Evolutionary conservation across 2,113 vertebrate genomes (phyloP), one percentile per base, ranked within the genome.

Genomic region (Onychostruthus taczanowskii): DNA sequence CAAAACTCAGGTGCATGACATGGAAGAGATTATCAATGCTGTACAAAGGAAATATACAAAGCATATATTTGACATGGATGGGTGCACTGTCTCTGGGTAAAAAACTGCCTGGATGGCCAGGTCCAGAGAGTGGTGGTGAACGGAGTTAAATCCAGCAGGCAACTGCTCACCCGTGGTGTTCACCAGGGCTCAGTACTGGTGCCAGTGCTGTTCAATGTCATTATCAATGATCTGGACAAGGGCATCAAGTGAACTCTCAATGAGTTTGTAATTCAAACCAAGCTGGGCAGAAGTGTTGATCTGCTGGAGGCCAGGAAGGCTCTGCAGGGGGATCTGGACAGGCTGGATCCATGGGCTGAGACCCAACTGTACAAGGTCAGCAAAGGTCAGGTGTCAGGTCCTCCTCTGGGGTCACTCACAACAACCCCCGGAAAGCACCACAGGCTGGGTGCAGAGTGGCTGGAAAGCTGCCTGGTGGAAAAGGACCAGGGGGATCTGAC

Each of bases 361-460:
- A 52, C 20, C 23, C 39, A 75, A 6, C 17, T 9, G 23, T 26
- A 22, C 14, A 46, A 39, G 13, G 9, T n/a, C 41, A 44, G 3
- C 22, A 58, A 67, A n/a, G 20, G 18, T 0, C 39, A 53, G 2
- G 37, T 23, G 19, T 0, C 39, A 44, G 39, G 39, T 39, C 3
- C n/a, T 46, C 39, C 46, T 67, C 8, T n/a, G 7, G 39, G 11
- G 11, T 61, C 39, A 66, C 76, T 33, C 35, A 68, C 61, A 67
- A 6, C 44, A 39, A 18, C 20, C 53, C 19, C 37, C 6, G 27
- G 3, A 59, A 4, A 46, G 24, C 7, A 2, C 1, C 0, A 46
- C 46, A 39, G 53, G 9, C 28, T 82, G 50, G 62, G 16, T 4
- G 1, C 37, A 67, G 39, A 67, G 16, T 3, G 53, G 13, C 39